Evolutionary conservation across 2,888 invertebrate species (phyloP), one percentile per base, ranked within the genome.

Genomic region (Pseudococcus longispinus): DNA sequence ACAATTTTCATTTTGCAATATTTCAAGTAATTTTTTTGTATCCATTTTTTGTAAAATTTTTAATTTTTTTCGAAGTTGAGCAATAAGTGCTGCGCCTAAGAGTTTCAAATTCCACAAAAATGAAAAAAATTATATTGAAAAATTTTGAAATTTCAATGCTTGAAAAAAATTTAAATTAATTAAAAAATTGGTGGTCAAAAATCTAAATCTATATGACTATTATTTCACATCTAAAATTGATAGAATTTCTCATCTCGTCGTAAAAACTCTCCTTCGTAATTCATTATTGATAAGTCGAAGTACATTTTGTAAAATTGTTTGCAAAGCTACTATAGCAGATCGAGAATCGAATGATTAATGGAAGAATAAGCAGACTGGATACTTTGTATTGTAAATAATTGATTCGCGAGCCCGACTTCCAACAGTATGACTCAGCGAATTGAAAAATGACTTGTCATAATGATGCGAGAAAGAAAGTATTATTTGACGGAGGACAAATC

Each of bases 381-480:
- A 65, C 65, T 65, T 65, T 23, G n/a, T 65, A 65, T 65, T 3
- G 65, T 65, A 11, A 65, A 65, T 65, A 65, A 26, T 26, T 26
- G 65, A 65, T 26, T 26, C 65, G 65, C 26, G 65, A 65, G 26
- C 37, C 37, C 37, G 37, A 37, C 37, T 37, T 65, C 23, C 65
- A 65, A 65, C 65, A 65, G 13, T 26, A 65, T 65, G 65, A 65
- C 65, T 65, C 65, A 65, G 65, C 65, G 15, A 65, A 26, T 65
- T 26, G 65, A 65, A 65, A 65, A 65, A 65, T 65, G 65, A 65
- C 23, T 65, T 65, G 65, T 65, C 65, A 26, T 65, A 13, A 65
- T 65, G 9, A 60, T 60, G 23, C 60, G 60, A 60, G 60, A 60
- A 60, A 60, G 60, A 60, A 60, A 60, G 60, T 60, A 26, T 65